Percentiles rank a stretch among this genome's conserved stretches.
phyloP scores from a whole-genome alignment of 2,888 invertebrate species.

The Margaritifera margaritifera region DNA sequence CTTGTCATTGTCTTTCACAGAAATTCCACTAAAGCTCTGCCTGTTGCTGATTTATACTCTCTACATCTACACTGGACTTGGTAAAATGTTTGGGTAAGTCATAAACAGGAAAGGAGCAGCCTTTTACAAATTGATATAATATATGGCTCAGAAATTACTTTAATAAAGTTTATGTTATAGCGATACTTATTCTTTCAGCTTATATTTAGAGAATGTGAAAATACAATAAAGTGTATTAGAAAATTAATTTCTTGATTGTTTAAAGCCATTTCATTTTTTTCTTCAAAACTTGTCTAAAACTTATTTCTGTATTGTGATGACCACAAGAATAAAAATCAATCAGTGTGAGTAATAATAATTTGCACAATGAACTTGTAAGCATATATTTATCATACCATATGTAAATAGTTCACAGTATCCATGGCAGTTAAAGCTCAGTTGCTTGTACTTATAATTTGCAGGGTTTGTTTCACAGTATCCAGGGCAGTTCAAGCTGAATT shows the following conservation, averaged over 20 bases:
- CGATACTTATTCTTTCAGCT: neutral
- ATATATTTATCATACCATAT: no score
- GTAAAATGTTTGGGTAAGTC: conserved; percentile 59
- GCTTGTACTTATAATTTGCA: no score
- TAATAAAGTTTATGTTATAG: neutral
- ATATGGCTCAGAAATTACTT: no score
- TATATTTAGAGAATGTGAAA: neutral
- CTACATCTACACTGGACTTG: conserved; percentile 79
- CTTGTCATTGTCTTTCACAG: conserved; percentile 50
- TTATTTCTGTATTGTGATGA: no score
- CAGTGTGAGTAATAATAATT: no score
- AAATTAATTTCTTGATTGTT: neutral
- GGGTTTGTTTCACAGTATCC: no score
- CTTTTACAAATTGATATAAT: neutral
- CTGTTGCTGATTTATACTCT: conserved; percentile 79
- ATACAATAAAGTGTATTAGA: neutral
- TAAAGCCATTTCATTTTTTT: neutral
- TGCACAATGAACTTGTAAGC: no score
- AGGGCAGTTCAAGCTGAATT: no score
- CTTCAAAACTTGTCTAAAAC: no score
- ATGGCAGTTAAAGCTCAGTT: no score
- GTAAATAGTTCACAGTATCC: no score
- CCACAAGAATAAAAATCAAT: no score
- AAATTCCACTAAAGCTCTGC: conserved; percentile 71
- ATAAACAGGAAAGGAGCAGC: neutral